Base-by-base conservation (phyloP, 92 coral and sea anemone species). In the Actinernus sp. region DNA sequence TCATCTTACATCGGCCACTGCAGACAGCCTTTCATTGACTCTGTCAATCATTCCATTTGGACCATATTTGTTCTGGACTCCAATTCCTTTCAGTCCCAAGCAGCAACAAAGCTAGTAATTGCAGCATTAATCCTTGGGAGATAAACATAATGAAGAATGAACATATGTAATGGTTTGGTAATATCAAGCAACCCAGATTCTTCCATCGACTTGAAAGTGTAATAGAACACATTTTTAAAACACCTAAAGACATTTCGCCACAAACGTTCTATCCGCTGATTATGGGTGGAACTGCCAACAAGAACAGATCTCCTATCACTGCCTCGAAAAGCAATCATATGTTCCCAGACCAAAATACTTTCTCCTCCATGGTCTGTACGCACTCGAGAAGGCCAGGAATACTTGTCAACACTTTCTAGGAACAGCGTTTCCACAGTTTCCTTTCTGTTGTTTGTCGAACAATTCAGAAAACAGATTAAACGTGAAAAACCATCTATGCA, bases 21-120 rank as follows among this genome's bases (percentile, higher is more conserved):
- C 82, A 49, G 49, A 37, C 65, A 81, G 81, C 46, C 76, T 55
- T 50, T 31, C 53, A 45, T 87, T 87, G 28, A 41, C 76, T 74
- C 79, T 81, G 80, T 62, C 78, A 55, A 87, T 81, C 88, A 81
- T 87, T 36, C 80, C 84, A 74, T n/a, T 87, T 81, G 58, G 72
- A 74, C 88, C 93, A 87, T 4, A 81, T 62, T 49, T 81, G 84
- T 49, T 87, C 84, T 20, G 84, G 88, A 20, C 73, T 58, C 85
- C 93, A 87, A 62, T 87, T 86, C 33, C 79, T 53, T 52, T 74
- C 93, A 2, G 93, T 87, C 31, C 84, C 84, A 87, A 54, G 85
- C 81, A 9, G 52, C 73, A 44, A 56, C 75, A 73, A 80, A 86
- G 46, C 71, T 57, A 21, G 38, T 46, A 28, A 77, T 55, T 1